These are phyloP conservation scores for Hycleus cichorii DNA, from an alignment of 1,140 invertebrate species.

Conservation along the genomic window DNA sequence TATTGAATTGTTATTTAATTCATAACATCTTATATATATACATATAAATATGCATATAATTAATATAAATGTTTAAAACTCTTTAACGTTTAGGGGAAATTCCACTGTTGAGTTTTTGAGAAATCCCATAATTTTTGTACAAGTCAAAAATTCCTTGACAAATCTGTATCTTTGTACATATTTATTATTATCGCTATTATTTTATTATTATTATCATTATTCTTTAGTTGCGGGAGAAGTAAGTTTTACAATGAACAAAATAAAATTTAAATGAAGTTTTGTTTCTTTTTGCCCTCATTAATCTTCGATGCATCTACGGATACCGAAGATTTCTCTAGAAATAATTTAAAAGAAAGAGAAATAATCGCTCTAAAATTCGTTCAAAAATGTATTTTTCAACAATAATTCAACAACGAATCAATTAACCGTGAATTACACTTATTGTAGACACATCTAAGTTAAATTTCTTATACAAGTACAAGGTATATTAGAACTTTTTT, in stretches of 20 bases:
- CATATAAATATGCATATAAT: no score
- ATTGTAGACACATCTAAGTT: no score
- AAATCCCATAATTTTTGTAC: background rate
- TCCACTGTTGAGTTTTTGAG: background rate
- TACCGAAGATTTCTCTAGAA: no score
- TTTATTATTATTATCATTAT: no score
- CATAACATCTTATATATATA: conserved; percentile 24
- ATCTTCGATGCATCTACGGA: no score
- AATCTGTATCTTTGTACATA: conserved; percentile 29
- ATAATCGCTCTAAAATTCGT: background rate
- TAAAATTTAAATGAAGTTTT: background rate
- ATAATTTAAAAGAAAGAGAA: no score
- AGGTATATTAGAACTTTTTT: no score
- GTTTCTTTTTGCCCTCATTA: background rate
- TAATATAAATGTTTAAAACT: no score
- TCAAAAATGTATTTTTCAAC: background rate
- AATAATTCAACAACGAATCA: no score
- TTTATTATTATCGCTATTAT: conserved; percentile 7
- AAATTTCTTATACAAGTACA: background rate
- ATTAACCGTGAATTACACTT: no score
- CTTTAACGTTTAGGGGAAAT: no score
- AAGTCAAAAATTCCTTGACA: conserved; percentile 9
- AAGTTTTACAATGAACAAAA: conserved; percentile 29
- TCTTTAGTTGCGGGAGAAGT: conserved; percentile 24
- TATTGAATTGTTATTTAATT: conserved; percentile 33